Percentiles rank a stretch among this genome's conserved stretches.
Evolutionary conservation across 2,113 vertebrate genomes (phyloP).

Genomic region (Zapornia atra): DNA sequence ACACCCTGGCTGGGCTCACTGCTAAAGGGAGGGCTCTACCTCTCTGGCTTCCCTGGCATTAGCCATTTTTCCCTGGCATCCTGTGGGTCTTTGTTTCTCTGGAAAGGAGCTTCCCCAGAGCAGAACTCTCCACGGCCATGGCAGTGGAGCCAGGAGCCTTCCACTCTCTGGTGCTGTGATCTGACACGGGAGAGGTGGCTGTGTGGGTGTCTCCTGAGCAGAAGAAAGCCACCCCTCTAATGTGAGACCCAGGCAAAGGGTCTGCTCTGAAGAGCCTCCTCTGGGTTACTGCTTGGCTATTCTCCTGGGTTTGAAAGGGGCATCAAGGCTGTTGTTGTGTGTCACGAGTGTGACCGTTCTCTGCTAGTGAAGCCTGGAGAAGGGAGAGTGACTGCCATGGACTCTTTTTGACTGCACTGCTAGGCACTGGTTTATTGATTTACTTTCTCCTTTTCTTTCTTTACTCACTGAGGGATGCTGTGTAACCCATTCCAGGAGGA

Average conservation of each 20-base stretch:
- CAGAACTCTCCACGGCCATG: not conserved
- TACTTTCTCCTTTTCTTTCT: not conserved
- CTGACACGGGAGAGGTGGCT: not conserved
- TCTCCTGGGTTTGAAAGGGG: not conserved
- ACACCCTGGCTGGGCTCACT: not conserved
- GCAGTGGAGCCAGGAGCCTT: not conserved
- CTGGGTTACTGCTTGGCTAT: not conserved
- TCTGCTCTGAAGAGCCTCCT: not conserved
- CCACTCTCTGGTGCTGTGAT: not conserved
- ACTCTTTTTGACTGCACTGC: not conserved
- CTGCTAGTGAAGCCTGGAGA: not conserved
- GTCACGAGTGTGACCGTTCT: not conserved
- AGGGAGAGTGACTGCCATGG: not conserved
- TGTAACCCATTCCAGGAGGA: not conserved
- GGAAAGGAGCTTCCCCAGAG: not conserved
- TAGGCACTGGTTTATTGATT: not conserved
- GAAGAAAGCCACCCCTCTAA: not conserved
- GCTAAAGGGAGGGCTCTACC: not conserved
- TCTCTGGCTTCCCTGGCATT: not conserved
- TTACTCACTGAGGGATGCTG: not conserved
- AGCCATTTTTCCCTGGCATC: not conserved
- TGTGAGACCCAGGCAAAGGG: not conserved
- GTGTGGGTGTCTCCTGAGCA: not conserved
- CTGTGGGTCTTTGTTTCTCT: not conserved
- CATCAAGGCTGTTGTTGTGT: rapidly evolving